phyloP scores from a whole-genome alignment of 1,140 invertebrate species.

The Tetragnatha versicolor region DNA sequence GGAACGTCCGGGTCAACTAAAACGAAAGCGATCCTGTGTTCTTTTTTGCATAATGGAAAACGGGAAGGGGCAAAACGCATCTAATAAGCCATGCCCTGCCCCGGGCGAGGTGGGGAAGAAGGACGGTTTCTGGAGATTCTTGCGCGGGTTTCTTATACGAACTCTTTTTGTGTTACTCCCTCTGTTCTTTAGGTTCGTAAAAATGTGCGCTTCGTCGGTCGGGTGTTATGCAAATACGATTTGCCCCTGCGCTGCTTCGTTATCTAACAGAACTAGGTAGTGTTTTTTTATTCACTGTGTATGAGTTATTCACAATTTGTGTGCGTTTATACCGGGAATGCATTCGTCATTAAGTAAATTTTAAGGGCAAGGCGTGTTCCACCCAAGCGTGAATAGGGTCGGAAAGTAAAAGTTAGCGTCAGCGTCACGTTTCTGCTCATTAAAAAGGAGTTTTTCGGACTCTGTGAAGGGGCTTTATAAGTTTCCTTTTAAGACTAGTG shows the following conservation, averaged over 20 bases:
- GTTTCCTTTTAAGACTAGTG: too few relatives aligned
- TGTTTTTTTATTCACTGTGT: too few relatives aligned
- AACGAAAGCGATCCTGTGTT: conserved; percentile 5
- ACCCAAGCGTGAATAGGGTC: too few relatives aligned
- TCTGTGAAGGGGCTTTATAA: too few relatives aligned
- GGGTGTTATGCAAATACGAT: not conserved
- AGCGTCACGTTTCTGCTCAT: too few relatives aligned
- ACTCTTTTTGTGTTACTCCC: not conserved
- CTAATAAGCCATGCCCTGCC: conserved; percentile 5
- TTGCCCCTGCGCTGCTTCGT: not conserved
- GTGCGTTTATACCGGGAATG: too few relatives aligned
- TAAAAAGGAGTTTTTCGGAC: too few relatives aligned
- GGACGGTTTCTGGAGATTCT: not conserved
- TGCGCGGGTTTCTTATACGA: too few relatives aligned
- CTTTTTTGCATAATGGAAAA: not conserved
- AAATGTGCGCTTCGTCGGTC: not conserved
- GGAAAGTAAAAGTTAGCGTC: too few relatives aligned
- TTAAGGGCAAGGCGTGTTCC: too few relatives aligned
- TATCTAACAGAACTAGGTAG: not conserved
- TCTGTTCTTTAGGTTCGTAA: not conserved
- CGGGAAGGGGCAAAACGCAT: not conserved
- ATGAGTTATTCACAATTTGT: too few relatives aligned
- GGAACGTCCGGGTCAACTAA: not conserved
- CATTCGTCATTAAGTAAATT: too few relatives aligned
- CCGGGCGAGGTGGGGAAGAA: not conserved